Conservation (phyloP, 2,888 invertebrate species). For the Lithosia quadra region DNA sequence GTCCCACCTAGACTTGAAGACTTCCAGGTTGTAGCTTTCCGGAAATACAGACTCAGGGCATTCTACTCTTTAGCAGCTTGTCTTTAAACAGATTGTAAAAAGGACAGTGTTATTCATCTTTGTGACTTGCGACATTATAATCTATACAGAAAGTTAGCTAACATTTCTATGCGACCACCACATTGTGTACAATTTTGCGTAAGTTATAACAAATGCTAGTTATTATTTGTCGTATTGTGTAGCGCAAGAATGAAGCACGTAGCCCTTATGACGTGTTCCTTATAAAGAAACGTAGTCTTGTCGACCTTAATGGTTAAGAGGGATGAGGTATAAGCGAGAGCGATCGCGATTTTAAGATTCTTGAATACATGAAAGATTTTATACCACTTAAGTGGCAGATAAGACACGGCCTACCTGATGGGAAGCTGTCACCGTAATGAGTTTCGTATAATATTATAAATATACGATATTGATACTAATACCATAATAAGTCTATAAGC, state of each 20-base stretch:
- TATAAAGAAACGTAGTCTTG: conserved; percentile 19
- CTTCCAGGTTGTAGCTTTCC: too few relatives aligned
- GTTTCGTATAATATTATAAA: too few relatives aligned
- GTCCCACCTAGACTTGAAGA: too few relatives aligned
- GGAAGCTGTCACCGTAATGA: too few relatives aligned
- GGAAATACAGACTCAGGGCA: too few relatives aligned
- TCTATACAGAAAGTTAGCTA: background rate
- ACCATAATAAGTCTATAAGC: too few relatives aligned
- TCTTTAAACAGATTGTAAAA: too few relatives aligned
- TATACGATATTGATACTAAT: too few relatives aligned
- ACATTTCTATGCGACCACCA: conserved; percentile 1
- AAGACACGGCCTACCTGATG: too few relatives aligned
- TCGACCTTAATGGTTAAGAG: conserved; percentile 26
- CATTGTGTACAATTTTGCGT: conserved; percentile 5
- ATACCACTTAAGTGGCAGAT: too few relatives aligned
- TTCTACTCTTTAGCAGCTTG: too few relatives aligned
- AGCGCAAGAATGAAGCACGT: conserved; percentile 11
- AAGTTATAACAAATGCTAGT: conserved; percentile 29
- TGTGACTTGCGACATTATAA: background rate
- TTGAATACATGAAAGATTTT: background rate
- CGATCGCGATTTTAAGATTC: conserved; percentile 5
- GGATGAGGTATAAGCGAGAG: conserved; percentile 15
- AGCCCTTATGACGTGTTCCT: conserved; percentile 37
- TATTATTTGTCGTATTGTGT: conserved; percentile 29
- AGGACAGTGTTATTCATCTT: background rate